Base-by-base conservation (phyloP, 1,140 invertebrate species). In the Trigoniulus corallinus region DNA sequence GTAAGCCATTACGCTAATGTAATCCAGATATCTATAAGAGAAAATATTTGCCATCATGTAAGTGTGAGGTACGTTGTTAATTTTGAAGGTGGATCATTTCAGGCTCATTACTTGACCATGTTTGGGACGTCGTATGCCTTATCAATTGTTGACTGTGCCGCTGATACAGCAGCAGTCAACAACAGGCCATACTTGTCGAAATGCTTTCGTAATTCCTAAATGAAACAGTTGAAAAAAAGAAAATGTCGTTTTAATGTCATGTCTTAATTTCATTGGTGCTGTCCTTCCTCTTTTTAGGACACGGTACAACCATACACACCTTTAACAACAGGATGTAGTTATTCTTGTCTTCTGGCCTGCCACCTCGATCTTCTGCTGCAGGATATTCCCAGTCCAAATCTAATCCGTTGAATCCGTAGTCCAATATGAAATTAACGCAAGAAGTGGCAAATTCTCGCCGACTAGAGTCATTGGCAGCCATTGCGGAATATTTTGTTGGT, bases 1-100 rank as follows among this genome's bases (percentile, higher is more conserved):
- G 61, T 93, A 94, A 0, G 80, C 74, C 88, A 92, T 92, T 2
- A 94, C 58, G 64, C 86, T 88, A 0, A 88, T 73, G 71, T 79
- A 88, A 64, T 92, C 87, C 1, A 84, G 73, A 64, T 81, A 71
- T 45, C 79, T 81, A 58, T 45, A 65, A 68, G 60, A n/a, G n/a
- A 47, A 59, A 57, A n/a, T n/a, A n/a, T n/a, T n/a, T n/a, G n/a
- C n/a, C n/a, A n/a, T n/a, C n/a, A n/a, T n/a, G n/a, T n/a, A n/a
- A n/a, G n/a, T n/a, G n/a, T n/a, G n/a, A n/a, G n/a, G n/a, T n/a
- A n/a, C 18, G 4, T 42, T 42, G 7, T 42, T 20, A 13, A 27
- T 24, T 23, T 63, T 62, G n/a, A n/a, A n/a, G n/a, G n/a, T n/a
- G n/a, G n/a, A n/a, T n/a, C n/a, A n/a, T n/a, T n/a, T n/a, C n/a